Evolutionary conservation across 2,113 vertebrate species (phyloP).

Genomic region (Protomyctophum bolini): DNA sequence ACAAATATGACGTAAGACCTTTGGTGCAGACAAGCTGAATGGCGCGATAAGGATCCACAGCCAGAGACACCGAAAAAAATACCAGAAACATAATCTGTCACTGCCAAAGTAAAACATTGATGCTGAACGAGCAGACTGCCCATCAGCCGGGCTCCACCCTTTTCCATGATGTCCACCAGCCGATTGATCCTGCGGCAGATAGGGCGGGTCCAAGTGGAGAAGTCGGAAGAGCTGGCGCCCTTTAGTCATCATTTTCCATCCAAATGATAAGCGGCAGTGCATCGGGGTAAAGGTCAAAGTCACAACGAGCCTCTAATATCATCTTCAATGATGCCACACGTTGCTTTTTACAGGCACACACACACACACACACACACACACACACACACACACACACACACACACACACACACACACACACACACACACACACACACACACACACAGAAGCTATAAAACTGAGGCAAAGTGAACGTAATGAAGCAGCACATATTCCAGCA

Average conservation of each 20-base stretch:
- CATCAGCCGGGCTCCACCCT: slow-evolving; percentile 49
- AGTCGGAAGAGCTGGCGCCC: neutral
- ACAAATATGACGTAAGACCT: neutral
- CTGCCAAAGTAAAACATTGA: slow-evolving; percentile 41
- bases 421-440: neutral
- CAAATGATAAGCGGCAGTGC: neutral
- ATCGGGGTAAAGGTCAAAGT: slow-evolving; percentile 6
- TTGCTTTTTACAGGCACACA: neutral
- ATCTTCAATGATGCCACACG: neutral
- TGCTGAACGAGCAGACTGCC: slow-evolving; percentile 11
- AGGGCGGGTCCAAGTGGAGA: slow-evolving; percentile 7
- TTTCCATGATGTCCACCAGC: slow-evolving; percentile 77
- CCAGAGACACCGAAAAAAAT: slow-evolving; percentile 14
- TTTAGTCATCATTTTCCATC: slow-evolving; percentile 37
- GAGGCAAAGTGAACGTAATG: neutral
- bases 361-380: neutral
- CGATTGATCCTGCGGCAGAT: slow-evolving; percentile 62
- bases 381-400: neutral
- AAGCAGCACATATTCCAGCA: neutral
- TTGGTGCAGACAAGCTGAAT: neutral
- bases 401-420: slow-evolving; percentile 6
- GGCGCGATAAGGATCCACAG: neutral
- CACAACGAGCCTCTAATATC: neutral
- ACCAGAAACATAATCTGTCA: slow-evolving; percentile 21
- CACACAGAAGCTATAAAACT: neutral